Percentiles rank a stretch among this genome's conserved stretches.
Evolutionary conservation across 1,140 invertebrate species (phyloP).

Genomic region (Lasaia peninsularis): DNA sequence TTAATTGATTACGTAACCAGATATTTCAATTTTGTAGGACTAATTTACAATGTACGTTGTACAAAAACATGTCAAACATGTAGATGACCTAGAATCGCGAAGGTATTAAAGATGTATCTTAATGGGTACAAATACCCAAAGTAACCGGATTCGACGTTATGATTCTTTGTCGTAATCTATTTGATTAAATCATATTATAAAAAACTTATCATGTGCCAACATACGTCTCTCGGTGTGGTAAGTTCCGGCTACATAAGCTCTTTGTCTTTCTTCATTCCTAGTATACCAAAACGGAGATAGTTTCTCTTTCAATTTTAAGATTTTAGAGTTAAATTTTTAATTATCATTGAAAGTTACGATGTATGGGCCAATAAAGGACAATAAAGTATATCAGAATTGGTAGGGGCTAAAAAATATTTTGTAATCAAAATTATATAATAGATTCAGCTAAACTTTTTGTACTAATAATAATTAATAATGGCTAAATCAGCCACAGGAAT

Average conservation of each 20-base stretch:
- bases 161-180: constrained; percentile 7
- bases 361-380: no score
- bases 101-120: constrained; percentile 30
- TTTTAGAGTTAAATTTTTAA: no score
- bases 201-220: background rate
- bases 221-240: background rate
- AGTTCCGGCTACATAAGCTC: background rate
- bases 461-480: no score
- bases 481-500: no score
- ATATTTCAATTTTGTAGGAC: constrained; percentile 24
- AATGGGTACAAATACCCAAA: constrained; percentile 30
- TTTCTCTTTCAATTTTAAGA: background rate
- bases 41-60: background rate
- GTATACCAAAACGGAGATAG: background rate
- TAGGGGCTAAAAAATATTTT: no score
- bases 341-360: no score
- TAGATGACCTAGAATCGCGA: constrained; percentile 32
- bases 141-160: constrained; percentile 29
- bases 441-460: no score
- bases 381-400: no score
- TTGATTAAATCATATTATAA: constrained; percentile 21
- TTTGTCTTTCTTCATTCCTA: background rate
- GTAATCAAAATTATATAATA: no score
- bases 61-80: constrained; percentile 26
- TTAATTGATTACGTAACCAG: constrained; percentile 26